phyloP scores from a whole-genome alignment of 1,140 invertebrate species.

The Dreissena polymorpha region DNA sequence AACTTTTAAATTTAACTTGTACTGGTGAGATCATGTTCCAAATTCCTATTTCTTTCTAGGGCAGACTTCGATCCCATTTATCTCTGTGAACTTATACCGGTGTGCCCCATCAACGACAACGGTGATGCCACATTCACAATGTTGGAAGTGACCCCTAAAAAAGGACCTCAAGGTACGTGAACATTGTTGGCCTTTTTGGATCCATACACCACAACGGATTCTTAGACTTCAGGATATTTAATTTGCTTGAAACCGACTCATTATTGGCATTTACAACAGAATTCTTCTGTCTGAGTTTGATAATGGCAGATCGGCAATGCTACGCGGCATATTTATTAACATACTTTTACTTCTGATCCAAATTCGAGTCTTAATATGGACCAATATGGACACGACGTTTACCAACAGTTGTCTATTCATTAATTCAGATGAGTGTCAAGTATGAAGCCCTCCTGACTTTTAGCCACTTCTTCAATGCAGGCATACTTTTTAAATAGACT shows the following conservation, averaged over 20 bases:
- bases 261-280: neutral
- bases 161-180: constrained; percentile 73
- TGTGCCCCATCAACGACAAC: constrained; percentile 69
- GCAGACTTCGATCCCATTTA: constrained; percentile 73
- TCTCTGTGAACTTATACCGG: constrained; percentile 69
- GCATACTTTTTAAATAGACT: too few relatives aligned
- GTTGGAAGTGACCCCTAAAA: constrained; percentile 64
- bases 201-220: neutral
- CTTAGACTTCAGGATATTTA: neutral
- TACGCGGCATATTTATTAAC: neutral
- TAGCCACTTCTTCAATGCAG: too few relatives aligned
- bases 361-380: too few relatives aligned
- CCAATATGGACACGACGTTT: too few relatives aligned
- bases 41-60: constrained; percentile 46
- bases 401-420: too few relatives aligned
- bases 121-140: constrained; percentile 75
- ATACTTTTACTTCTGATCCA: neutral
- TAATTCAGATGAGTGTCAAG: too few relatives aligned
- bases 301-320: neutral
- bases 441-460: too few relatives aligned
- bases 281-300: neutral
- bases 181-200: neutral
- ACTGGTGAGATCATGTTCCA: too few relatives aligned
- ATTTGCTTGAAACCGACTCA: neutral
- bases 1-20: too few relatives aligned